Percentiles rank a stretch among this genome's conserved stretches.
These are phyloP conservation scores for Neosalanx taihuensis DNA, from an alignment of 2,797 vertebrate species.

Conservation along the genomic window DNA sequence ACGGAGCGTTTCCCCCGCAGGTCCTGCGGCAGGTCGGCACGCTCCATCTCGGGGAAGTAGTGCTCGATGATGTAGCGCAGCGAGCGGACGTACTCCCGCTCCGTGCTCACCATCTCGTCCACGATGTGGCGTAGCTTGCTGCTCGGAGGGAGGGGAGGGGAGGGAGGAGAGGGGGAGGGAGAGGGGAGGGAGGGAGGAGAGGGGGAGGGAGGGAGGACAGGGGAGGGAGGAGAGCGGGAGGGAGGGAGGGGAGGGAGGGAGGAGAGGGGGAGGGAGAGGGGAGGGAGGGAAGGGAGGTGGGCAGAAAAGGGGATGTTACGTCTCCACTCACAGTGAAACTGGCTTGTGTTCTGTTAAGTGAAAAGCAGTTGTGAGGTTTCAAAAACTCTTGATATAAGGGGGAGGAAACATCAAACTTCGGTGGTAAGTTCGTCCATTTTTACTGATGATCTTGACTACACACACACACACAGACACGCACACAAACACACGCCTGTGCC, in stretches of 20 bases:
- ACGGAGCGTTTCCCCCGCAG: conserved; percentile 87
- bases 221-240: background rate
- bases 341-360: background rate
- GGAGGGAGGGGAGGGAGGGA: background rate
- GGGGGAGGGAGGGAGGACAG: background rate
- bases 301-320: background rate
- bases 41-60: conserved; percentile 95
- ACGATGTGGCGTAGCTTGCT: conserved; percentile 89
- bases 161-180: background rate
- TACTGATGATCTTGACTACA: too few species aligned
- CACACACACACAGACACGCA: too few species aligned
- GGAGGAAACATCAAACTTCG: too few species aligned
- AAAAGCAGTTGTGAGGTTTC: background rate
- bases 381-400: too few species aligned
- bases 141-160: conserved; percentile 1
- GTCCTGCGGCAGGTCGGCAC: conserved; percentile 86
- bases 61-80: conserved; percentile 86
- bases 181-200: too few species aligned
- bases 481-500: too few species aligned
- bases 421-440: too few species aligned
- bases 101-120: conserved; percentile 93
- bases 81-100: conserved; percentile 89
- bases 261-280: background rate
- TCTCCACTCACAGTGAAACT: background rate
- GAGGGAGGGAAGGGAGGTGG: too few species aligned